Evolutionary conservation across 2,888 invertebrate genomes (phyloP), one percentile per base, ranked within the genome.

Genomic region (Tetragonula carbonaria): DNA sequence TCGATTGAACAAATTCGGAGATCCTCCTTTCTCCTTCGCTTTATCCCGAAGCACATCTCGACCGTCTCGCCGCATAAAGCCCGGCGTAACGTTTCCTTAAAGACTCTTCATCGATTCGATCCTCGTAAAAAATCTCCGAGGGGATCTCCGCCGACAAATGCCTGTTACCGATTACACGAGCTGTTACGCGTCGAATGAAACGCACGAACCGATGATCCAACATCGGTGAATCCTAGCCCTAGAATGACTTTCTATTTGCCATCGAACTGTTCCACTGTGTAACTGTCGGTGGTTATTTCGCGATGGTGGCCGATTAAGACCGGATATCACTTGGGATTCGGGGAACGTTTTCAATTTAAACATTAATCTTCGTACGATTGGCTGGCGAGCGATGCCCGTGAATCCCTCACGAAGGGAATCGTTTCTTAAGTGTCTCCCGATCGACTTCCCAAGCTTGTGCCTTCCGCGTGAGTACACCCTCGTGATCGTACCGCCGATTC

Each of bases 261-360:
- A 74, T 78, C 33, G 79, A 75, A 62, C 76, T 45, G 63, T 68
- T 78, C 74, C 23, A 59, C 59, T 67, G 81, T 76, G 72, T 57
- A 66, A 57, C 74, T 74, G 38, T 18, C 5, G 50, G 18, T 65
- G 67, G 18, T 65, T 86, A 81, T 74, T 76, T 74, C 45, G 45
- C 50, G 77, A 18, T 59, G 33, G 8, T 55, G 65, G 57, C 71
- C 85, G 82, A 88, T 87, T 87, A 87, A 84, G 75, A 75, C 23
- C 16, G 66, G 84, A 80, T 84, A 23, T 72, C 88, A 80, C 89
- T 91, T 85, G 91, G 74, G 84, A 91, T 91, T 91, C 91, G 84
- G 62, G 82, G 65, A 89, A 86, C 90, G 89, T 90, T 91, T 90
- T 91, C 91, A 91, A 91, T 91, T 91, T 89, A 87, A 89, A 88